Evolutionary conservation across 2,113 vertebrate genomes (phyloP).

Genomic region (Neopipo cinnamomea): DNA sequence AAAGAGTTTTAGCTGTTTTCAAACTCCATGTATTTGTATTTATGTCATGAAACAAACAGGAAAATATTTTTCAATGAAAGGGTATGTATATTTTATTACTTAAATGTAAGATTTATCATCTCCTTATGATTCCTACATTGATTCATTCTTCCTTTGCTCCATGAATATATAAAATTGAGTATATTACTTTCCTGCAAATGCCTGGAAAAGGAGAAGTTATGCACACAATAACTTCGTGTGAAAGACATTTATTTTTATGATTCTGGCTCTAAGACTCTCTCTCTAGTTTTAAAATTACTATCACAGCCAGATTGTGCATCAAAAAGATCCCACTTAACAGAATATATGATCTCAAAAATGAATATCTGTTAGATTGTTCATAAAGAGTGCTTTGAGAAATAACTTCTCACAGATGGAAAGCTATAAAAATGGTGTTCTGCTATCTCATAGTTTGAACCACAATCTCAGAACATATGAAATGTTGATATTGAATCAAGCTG

Average conservation of each 20-base stretch:
- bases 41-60: slow-evolving; percentile 6
- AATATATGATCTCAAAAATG: slow-evolving; percentile 66
- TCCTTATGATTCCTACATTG: not conserved
- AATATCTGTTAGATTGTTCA: slow-evolving; percentile 72
- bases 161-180: not conserved
- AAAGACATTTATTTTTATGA: slow-evolving; percentile 72
- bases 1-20: not conserved
- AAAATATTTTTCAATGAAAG: not conserved
- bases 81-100: not conserved
- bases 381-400: slow-evolving; percentile 68
- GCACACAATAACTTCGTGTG: slow-evolving; percentile 48
- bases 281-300: slow-evolving; percentile 63
- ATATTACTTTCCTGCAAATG: slow-evolving; percentile 18
- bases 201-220: slow-evolving; percentile 36
- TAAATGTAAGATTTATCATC: not conserved
- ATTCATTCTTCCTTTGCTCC: not conserved
- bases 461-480: slow-evolving; percentile 76
- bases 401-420: slow-evolving; percentile 78
- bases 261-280: slow-evolving; percentile 52
- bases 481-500: slow-evolving; percentile 78
- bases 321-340: slow-evolving; percentile 62
- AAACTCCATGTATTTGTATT: not conserved
- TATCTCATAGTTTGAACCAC: slow-evolving; percentile 73
- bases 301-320: slow-evolving; percentile 65
- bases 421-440: slow-evolving; percentile 76